Conservation (phyloP, 1,140 invertebrate species). For the Cryptotermes secundus region DNA sequence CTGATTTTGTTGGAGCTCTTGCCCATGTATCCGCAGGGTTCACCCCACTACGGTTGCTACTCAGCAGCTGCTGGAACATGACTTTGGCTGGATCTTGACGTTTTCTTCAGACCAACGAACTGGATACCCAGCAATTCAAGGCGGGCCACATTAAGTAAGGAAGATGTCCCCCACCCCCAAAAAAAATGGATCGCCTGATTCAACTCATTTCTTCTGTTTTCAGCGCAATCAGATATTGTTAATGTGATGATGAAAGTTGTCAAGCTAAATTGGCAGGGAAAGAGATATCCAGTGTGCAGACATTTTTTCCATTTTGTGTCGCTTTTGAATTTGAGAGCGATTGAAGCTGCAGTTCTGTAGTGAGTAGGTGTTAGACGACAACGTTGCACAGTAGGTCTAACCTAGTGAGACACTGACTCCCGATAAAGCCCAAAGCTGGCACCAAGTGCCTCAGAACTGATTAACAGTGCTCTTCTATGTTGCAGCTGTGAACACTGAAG, state of each 20-base stretch:
- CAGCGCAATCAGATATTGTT: not conserved
- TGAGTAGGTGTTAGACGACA: constrained; percentile 13
- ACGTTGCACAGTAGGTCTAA: constrained; percentile 28
- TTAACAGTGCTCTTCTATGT: constrained; percentile 34
- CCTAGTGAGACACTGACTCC: constrained; percentile 27
- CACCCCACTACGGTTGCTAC: not conserved
- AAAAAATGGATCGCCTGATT: not conserved
- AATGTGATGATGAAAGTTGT: not conserved
- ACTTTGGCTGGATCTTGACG: not conserved
- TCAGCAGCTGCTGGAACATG: not conserved
- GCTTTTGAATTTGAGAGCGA: constrained; percentile 19
- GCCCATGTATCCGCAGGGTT: not conserved
- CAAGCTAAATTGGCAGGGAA: not conserved
- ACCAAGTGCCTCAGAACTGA: constrained; percentile 34
- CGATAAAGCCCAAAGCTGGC: constrained; percentile 32
- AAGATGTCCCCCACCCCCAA: too few relatives aligned
- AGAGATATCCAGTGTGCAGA: not conserved
- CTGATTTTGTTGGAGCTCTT: not conserved
- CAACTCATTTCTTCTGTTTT: not conserved
- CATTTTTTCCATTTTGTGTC: not conserved
- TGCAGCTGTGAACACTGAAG: constrained; percentile 30
- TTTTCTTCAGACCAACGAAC: constrained; percentile 16
- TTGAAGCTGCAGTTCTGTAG: constrained; percentile 9
- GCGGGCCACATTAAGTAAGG: not conserved
- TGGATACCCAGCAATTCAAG: not conserved